Evolutionary conservation across 2,888 invertebrate genomes (phyloP), one percentile per base, ranked within the genome.

Genomic region (Cantharis flavilabris): DNA sequence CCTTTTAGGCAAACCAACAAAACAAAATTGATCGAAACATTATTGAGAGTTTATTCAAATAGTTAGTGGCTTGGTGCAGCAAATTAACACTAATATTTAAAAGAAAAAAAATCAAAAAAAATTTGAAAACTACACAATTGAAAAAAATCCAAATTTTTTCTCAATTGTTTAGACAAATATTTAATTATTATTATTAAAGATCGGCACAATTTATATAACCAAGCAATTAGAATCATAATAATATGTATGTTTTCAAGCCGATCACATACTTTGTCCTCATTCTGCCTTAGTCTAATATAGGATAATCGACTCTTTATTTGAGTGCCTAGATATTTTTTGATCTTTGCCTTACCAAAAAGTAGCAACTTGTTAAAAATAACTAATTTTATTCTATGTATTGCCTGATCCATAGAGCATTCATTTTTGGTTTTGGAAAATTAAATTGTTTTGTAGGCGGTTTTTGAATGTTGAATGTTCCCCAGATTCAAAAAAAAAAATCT

Each of bases 291-390:
- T 79, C 49, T 49, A 49, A 76, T 82, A 74, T 82, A 82, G 82
- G 69, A 76, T 78, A 73, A 76, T 78, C 76, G 76, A 81, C 76
- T 77, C 80, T 84, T 84, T 84, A 84, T 83, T 83, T 84, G 84
- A 84, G 84, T 84, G 84, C 84, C 84, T 82, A 83, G 81, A 80
- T 83, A 83, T 82, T 83, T 83, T 83, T 84, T 81, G 83, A 83
- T 83, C 82, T 84, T 83, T 84, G 84, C 84, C 84, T 84, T 84
- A 83, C 80, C 49, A 75, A 71, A 80, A 81, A 77, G 74, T 33
- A 77, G 64, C 69, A 62, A 64, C 72, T 14, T 28, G 30, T 70
- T 30, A 62, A 63, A 72, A 30, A n/a, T 30, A 71, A 69, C 13
- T 63, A 72, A 77, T 63, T 75, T 77, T 62, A 62, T 30, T 73